phyloP scores from a whole-genome alignment of 2,797 vertebrate species.

The Chelon auratus region DNA sequence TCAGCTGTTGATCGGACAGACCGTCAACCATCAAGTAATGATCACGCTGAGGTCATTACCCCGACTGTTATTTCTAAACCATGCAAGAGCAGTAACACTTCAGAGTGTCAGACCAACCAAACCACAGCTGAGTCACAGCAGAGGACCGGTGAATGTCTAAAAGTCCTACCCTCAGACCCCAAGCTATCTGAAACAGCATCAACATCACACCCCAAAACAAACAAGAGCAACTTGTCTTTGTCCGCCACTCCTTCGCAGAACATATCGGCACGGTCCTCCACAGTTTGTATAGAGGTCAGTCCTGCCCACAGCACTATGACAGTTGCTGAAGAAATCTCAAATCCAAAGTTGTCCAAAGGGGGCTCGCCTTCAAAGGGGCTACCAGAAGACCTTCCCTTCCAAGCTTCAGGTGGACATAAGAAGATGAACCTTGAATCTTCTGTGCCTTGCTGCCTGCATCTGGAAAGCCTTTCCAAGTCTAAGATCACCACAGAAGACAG shows the following conservation, averaged over 20 bases:
- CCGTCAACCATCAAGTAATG: neutral
- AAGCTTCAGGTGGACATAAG: neutral
- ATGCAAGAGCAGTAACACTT: conserved; percentile 3
- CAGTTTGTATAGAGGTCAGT: neutral
- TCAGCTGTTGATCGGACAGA: neutral
- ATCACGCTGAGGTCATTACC: neutral
- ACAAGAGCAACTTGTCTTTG: neutral
- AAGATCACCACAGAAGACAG: conserved; percentile 23
- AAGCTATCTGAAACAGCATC: neutral
- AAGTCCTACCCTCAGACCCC: neutral
- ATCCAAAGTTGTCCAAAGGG: conserved; percentile 12
- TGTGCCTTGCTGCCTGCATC: neutral
- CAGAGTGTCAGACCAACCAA: neutral
- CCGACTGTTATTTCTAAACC: conserved; percentile 1
- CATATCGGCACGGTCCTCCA: conserved; percentile 8
- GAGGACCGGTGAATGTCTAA: conserved; percentile 17
- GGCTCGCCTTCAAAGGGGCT: neutral
- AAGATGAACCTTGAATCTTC: conserved; percentile 4
- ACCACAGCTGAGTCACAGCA: conserved; percentile 5
- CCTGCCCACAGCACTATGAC: neutral
- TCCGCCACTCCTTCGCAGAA: conserved; percentile 10
- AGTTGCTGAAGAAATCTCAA: conserved; percentile 9
- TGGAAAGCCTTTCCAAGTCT: neutral
- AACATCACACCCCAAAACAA: conserved; percentile 12
- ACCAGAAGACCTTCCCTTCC: neutral